phyloP scores from a whole-genome alignment of 2,113 vertebrate species.

The Enhydra lutris region DNA sequence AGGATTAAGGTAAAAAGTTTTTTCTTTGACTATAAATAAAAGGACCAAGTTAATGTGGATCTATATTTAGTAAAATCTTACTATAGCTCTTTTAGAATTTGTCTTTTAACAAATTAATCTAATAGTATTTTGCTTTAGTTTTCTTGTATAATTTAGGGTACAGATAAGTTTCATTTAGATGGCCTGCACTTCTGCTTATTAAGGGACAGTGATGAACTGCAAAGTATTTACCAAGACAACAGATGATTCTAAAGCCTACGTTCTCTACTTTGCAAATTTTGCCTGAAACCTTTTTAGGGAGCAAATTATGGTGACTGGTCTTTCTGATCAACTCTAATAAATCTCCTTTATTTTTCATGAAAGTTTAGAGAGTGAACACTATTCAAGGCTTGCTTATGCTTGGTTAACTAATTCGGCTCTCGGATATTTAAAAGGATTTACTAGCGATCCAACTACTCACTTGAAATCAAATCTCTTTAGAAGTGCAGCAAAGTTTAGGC shows the following conservation, averaged over 20 bases:
- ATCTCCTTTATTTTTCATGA: slow-evolving; percentile 29
- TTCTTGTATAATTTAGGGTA: background rate
- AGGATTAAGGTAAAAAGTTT: slow-evolving; percentile 34
- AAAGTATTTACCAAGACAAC: background rate
- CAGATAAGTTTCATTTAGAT: background rate
- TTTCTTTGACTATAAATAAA: background rate
- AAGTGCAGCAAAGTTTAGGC: slow-evolving; percentile 74
- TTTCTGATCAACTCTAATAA: slow-evolving; percentile 70
- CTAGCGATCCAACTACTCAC: slow-evolving; percentile 34
- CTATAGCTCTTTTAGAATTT: background rate
- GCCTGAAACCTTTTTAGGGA: slow-evolving; percentile 7
- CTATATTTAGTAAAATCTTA: slow-evolving; percentile 50
- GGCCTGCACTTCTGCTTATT: background rate
- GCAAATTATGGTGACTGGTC: slow-evolving; percentile 51
- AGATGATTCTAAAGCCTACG: background rate
- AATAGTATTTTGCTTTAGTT: slow-evolving; percentile 19
- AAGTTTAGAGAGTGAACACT: background rate
- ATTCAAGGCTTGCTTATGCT: background rate
- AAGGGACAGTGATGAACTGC: background rate
- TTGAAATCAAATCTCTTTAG: slow-evolving; percentile 65
- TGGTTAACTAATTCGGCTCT: background rate
- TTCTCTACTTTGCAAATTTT: slow-evolving; percentile 16
- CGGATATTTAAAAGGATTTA: slow-evolving; percentile 48
- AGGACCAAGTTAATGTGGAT: slow-evolving; percentile 11
- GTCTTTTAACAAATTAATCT: slow-evolving; percentile 13